These are phyloP conservation scores for Anolis sagrei DNA, from an alignment of 2,113 vertebrate species.

Conservation along the genomic window DNA sequence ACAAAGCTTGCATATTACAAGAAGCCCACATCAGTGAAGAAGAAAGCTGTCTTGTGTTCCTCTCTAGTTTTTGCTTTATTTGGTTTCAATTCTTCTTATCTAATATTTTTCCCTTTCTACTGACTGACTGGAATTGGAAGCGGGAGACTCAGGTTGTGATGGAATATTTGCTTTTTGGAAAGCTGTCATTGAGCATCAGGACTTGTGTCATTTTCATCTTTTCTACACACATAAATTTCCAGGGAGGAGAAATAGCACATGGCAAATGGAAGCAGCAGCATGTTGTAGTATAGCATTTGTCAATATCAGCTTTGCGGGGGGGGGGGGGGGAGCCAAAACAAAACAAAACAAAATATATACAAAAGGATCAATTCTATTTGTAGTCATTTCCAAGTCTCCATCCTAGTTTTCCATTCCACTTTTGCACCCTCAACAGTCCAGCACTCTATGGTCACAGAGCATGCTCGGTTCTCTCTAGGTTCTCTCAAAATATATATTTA, in stretches of 20 bases:
- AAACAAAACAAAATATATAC: background rate
- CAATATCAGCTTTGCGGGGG: background rate
- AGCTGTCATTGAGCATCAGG: background rate
- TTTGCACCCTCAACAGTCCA: background rate
- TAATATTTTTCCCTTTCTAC: slow-evolving; percentile 14
- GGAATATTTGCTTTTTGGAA: fast-evolving
- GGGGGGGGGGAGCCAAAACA: too few relatives aligned
- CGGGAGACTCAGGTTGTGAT: background rate
- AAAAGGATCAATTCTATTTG: background rate
- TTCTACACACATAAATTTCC: background rate
- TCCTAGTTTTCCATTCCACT: background rate
- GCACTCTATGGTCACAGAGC: background rate
- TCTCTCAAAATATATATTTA: too few relatives aligned
- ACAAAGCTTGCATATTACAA: slow-evolving; percentile 30
- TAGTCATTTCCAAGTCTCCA: background rate
- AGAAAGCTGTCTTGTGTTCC: background rate
- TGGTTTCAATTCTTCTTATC: background rate
- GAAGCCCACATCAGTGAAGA: slow-evolving; percentile 7
- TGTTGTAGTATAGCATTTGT: too few relatives aligned
- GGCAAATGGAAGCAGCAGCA: too few relatives aligned
- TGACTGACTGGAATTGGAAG: slow-evolving; percentile 3
- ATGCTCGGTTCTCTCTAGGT: background rate
- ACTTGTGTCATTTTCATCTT: background rate
- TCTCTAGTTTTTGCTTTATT: slow-evolving; percentile 37
- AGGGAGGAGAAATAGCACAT: background rate